phyloP scores from a whole-genome alignment of 2,888 invertebrate species.

The Eupithecia exiguata region DNA sequence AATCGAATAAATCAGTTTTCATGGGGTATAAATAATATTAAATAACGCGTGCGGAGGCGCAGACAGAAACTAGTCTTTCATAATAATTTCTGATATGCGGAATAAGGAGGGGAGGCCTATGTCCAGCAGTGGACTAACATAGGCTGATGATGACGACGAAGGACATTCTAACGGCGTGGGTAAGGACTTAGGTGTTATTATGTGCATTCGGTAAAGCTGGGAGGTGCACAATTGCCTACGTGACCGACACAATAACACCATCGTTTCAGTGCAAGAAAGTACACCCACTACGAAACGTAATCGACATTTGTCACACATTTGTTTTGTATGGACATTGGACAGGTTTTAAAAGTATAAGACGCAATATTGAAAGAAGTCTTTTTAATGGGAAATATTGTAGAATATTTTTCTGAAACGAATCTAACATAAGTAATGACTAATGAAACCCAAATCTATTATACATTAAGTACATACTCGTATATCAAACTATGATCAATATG shows the following conservation, averaged over 20 bases:
- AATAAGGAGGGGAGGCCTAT: too few species aligned
- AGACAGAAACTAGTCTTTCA: background rate
- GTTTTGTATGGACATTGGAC: background rate
- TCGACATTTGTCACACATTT: background rate
- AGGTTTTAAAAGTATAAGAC: background rate
- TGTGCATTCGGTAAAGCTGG: background rate
- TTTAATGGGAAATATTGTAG: too few species aligned
- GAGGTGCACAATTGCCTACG: background rate
- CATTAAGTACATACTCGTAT: too few species aligned
- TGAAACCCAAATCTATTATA: too few species aligned
- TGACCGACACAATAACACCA: background rate
- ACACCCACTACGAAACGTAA: background rate
- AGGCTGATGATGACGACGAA: too few species aligned
- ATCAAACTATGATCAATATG: too few species aligned
- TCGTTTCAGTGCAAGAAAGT: background rate
- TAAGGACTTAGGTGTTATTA: background rate
- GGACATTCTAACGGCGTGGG: background rate
- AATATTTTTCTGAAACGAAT: too few species aligned
- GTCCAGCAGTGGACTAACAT: too few species aligned
- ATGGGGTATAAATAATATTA: too few species aligned
- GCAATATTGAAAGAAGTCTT: background rate
- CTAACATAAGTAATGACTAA: too few species aligned
- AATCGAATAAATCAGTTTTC: too few species aligned
- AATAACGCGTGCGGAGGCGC: too few species aligned
- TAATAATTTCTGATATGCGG: background rate